Evolutionary conservation across 2,113 vertebrate species (phyloP), one percentile per base, ranked within the genome.

Genomic region (Leuciscus idus): DNA sequence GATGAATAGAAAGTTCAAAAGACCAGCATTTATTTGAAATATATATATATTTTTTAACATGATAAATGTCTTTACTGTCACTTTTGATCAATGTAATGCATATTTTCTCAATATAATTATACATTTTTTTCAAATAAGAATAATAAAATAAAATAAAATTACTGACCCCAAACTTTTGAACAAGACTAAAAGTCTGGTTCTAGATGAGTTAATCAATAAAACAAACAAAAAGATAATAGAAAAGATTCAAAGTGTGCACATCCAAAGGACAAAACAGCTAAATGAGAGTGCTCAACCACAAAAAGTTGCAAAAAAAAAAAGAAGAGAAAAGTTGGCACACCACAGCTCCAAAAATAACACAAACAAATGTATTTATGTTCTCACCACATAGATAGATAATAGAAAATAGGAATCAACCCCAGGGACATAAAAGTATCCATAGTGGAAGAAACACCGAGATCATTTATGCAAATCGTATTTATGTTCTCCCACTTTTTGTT

Each of bases 401-500:
- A 39, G 19, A 72, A 39, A 11, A 39, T 21, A 70, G 21, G 3
- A 11, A 70, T 70, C 66, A 70, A 30, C 43, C 74, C n/a, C 12
- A 52, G n/a, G 74, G n/a, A 30, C 4, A 55, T 77, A 19, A 52
- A 76, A 74, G 21, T 76, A 4, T 77, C 17, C 9, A 15, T 5
- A 55, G 10, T 77, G 1, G 4, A 52, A 55, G 17, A 77, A 77
- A 23, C 1, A 39, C 1, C 19, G 33, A 72, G 28, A 55, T 77
- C 50, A 55, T 33, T 77, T 85, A 81, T 50, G 61, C 80, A 72
- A 80, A 66, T 85, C 48, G 15, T n/a, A 59, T 61, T 33, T 78
- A 39, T 78, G 11, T 30, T 50, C 81, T 64, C 10, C 19, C 4
- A n/a, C 28, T 75, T 75, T 46, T 26, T 62, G 57, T 26, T 48